Base-by-base conservation (phyloP, 2,888 invertebrate species). In the Phania funesta region DNA sequence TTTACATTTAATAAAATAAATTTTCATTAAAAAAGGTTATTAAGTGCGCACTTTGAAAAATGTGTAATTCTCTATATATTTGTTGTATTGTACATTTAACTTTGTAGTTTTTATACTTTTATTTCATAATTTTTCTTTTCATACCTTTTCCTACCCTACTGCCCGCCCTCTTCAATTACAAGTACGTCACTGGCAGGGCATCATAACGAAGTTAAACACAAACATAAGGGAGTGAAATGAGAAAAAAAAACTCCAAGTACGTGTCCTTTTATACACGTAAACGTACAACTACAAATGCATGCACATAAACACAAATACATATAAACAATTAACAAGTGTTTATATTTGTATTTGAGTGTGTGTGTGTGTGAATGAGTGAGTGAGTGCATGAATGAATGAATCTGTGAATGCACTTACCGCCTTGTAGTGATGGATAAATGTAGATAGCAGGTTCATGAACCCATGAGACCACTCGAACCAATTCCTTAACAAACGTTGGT, bases 391-490 rank as follows among this genome's bases (percentile, higher is more conserved):
- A 50, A 52, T 56, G 50, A 56, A 85, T 84, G 80, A 84, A 85
- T 85, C 85, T 85, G 85, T 86, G 84, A 77, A 73, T 74, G 76
- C 85, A 91, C 93, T 92, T 91, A 95, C 95, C 95, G 92, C 95
- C 95, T 93, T 95, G 94, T 77, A 94, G 91, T 80, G 95, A 94
- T 85, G 95, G 95, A 89, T 95, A 95, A 86, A 95, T 94, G 91
- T 93, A 94, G 91, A 94, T 94, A 84, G 94, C 93, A 78, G 95
- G 94, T 89, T 95, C 95, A 91, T 95, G 95, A 85, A 95, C 92
- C 95, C 95, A 95, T 76, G 94, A 94, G 86, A 94, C 94, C 84
- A 95, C 94, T 88, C 94, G 92, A 86, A 95, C 94, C 90, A 94
- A 92, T 91, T 95, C 95, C 91, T 94, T 94, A 86, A 95, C 94